phyloP scores from a whole-genome alignment of 2,888 invertebrate genomes.

The Taphrorychus bicolor region DNA sequence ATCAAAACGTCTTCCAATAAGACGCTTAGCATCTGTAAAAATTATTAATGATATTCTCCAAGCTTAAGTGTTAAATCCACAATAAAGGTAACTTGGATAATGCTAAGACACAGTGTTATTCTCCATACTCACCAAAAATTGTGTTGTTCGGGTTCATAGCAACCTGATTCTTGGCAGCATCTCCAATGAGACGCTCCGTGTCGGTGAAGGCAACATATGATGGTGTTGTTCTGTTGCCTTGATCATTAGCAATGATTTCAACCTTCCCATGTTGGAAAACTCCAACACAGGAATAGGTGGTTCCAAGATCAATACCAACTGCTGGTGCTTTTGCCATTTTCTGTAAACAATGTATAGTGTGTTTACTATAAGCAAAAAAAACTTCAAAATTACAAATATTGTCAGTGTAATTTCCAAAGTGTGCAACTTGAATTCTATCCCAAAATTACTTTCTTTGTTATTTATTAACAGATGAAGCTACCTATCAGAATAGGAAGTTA shows the following conservation, averaged over 20 bases:
- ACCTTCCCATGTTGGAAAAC: slow-evolving; percentile 93
- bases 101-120: too few relatives aligned
- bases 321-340: slow-evolving; percentile 75
- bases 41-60: background rate
- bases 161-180: slow-evolving; percentile 84
- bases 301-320: slow-evolving; percentile 95
- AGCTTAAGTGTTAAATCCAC: too few relatives aligned
- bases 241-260: slow-evolving; percentile 90
- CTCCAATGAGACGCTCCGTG: slow-evolving; percentile 82
- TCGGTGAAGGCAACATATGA: slow-evolving; percentile 87
- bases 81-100: too few relatives aligned
- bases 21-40: slow-evolving; percentile 83
- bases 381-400: too few relatives aligned
- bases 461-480: too few relatives aligned
- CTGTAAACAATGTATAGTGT: too few relatives aligned
- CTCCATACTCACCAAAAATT: slow-evolving; percentile 72
- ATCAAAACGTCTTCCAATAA: slow-evolving; percentile 91
- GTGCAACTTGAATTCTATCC: too few relatives aligned
- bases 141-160: slow-evolving; percentile 91
- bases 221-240: slow-evolving; percentile 89
- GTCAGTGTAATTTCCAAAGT: too few relatives aligned
- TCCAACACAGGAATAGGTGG: slow-evolving; percentile 93
- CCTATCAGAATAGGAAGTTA: too few relatives aligned
- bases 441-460: too few relatives aligned
- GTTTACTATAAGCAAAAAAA: too few relatives aligned